Evolutionary conservation across 2,888 invertebrate genomes (phyloP).

Genomic region (Ellobium chinense): DNA sequence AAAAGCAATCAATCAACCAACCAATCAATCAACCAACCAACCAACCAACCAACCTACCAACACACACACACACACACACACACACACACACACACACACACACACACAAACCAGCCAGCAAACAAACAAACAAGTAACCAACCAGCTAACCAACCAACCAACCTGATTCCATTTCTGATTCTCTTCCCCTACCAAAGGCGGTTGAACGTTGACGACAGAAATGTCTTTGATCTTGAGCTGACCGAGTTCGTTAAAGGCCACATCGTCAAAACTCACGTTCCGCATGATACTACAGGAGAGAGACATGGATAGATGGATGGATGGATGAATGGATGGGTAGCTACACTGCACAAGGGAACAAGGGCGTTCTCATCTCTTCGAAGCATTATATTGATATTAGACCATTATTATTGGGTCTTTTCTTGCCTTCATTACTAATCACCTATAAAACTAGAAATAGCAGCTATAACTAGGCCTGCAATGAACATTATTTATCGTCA

Average conservation of each 20-base stretch:
- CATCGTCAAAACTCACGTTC: conserved; percentile 28
- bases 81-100: background rate
- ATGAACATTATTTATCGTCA: too few relatives aligned
- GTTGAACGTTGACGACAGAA: conserved; percentile 63
- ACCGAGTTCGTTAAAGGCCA: conserved; percentile 56
- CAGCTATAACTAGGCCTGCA: too few relatives aligned
- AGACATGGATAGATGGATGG: background rate
- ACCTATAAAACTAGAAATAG: too few relatives aligned
- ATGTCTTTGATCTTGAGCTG: conserved; percentile 60
- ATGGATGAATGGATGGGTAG: background rate
- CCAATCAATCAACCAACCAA: too few relatives aligned
- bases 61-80: too few relatives aligned
- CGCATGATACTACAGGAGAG: conserved; percentile 2
- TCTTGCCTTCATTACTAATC: too few relatives aligned
- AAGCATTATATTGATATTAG: too few relatives aligned
- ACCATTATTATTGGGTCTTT: too few relatives aligned
- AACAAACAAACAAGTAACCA: background rate
- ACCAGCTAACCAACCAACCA: background rate
- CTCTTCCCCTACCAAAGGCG: conserved; percentile 19
- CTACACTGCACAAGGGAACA: too few relatives aligned
- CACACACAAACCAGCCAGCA: background rate
- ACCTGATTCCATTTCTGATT: conserved; percentile 46
- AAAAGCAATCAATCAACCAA: too few relatives aligned
- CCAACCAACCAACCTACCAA: too few relatives aligned
- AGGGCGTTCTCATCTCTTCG: too few relatives aligned